Conservation (phyloP, 1,140 invertebrate genomes). For the Halyomorpha halys region DNA sequence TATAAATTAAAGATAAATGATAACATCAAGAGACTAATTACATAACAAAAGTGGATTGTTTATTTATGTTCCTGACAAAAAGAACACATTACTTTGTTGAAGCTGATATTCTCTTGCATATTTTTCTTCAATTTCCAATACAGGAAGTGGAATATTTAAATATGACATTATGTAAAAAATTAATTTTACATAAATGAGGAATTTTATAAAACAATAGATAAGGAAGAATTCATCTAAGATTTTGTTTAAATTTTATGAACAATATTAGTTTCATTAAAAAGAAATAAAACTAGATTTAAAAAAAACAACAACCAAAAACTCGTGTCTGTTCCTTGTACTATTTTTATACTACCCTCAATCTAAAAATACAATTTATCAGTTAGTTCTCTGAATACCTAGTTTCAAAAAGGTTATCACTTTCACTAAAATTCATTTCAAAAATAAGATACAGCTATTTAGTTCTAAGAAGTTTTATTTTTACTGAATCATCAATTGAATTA, state of each 20-base stretch:
- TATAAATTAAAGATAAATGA: neutral
- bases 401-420: too few species aligned
- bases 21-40: neutral
- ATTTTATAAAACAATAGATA: too few species aligned
- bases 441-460: too few species aligned
- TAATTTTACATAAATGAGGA: too few species aligned
- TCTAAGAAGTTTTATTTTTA: too few species aligned
- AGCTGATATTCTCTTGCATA: constrained; percentile 22
- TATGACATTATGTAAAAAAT: constrained; percentile 1
- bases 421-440: too few species aligned
- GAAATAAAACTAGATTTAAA: neutral
- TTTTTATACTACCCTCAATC: constrained; percentile 1
- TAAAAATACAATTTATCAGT: neutral
- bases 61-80: neutral
- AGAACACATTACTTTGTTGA: constrained; percentile 17
- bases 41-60: neutral
- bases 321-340: neutral
- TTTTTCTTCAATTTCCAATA: constrained; percentile 27
- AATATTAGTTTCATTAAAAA: too few species aligned
- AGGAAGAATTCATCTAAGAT: too few species aligned
- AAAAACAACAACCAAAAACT: constrained; percentile 12
- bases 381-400: too few species aligned
- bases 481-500: too few species aligned
- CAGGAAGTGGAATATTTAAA: constrained; percentile 22
- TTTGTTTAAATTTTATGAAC: too few species aligned